Evolutionary conservation across 2,888 invertebrate species (phyloP), one percentile per base, ranked within the genome.

Genomic region (Ichneumon xanthorius): DNA sequence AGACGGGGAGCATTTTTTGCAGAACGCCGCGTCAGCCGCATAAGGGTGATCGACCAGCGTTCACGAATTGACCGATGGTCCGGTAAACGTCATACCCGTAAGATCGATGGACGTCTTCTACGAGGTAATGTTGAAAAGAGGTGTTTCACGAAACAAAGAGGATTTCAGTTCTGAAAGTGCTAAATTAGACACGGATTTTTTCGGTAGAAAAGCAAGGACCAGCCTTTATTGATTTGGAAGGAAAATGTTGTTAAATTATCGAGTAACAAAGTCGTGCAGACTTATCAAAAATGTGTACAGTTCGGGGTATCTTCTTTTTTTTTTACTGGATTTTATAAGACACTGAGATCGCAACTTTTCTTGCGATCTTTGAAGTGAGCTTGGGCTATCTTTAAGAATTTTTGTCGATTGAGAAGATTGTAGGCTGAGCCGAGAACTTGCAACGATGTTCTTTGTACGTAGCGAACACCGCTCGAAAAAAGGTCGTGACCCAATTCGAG

Each of bases 401-500:
- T 95, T 50, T 95, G 95, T 84, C 98, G 95, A 22, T 96, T 95
- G 9, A 99, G 94, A 87, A 98, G 95, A 50, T 95, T 95, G 93
- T 99, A 99, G 0, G 97, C 97, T 11, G 97, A 95, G 19, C 95
- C 95, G 40, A 99, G 94, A 88, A 97, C 95, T 85, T 95, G 95
- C 50, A 95, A 92, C 2, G 96, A 95, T 63, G 96, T 95, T 4
- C 95, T 94, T 92, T 98, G 96, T 22, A 99, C 95, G 85, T 95
- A 95, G 71, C 95, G 94, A 76, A 96, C 93, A 0, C 98, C 97
- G 81, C 96, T 97, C 85, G 96, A 96, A 92, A 99, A 98, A 70
- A 99, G 94, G 93, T 98, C 96, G 88, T 98, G 96, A 0, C 98
- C 99, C 53, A 98, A 95, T 93, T 99, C 99, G 1, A 99, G 94